Evolutionary conservation across 2,113 vertebrate genomes (phyloP).

Genomic region (Lasiurus borealis): DNA sequence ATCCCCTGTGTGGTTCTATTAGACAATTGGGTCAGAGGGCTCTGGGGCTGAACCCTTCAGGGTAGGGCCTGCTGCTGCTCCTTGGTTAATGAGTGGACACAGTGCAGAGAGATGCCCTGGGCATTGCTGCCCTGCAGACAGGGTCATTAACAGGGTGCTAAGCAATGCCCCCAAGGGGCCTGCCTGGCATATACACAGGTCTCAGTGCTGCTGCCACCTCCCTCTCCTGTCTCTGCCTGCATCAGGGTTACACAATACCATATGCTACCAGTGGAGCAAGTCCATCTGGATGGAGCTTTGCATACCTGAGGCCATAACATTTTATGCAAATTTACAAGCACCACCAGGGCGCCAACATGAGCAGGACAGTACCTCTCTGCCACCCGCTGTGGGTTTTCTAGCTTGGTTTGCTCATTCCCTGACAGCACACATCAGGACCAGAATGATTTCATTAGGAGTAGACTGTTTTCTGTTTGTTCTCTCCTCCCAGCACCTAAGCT

Average conservation of each 20-base stretch:
- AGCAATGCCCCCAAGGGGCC: rapidly evolving
- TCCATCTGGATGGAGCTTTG: neutral
- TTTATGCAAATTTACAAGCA: neutral
- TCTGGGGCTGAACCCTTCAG: neutral
- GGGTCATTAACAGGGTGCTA: neutral
- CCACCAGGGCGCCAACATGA: neutral
- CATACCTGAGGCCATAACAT: neutral
- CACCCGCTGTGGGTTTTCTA: rapidly evolving
- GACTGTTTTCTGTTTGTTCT: neutral
- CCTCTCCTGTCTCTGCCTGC: neutral
- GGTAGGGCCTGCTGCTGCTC: neutral
- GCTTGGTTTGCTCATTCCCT: neutral
- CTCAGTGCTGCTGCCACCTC: neutral
- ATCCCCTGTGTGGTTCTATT: neutral
- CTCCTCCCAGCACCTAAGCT: too few species aligned
- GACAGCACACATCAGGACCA: neutral
- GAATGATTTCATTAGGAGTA: neutral
- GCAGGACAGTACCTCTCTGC: too few species aligned
- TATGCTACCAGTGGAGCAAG: neutral
- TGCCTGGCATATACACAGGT: neutral
- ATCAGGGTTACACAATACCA: rapidly evolving
- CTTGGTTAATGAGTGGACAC: neutral
- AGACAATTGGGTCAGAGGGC: neutral
- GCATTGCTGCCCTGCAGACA: neutral
- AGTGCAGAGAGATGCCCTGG: neutral